These are phyloP conservation scores for Lindbergichthys nudifrons DNA, from an alignment of 2,797 vertebrate genomes.

Conservation along the genomic window DNA sequence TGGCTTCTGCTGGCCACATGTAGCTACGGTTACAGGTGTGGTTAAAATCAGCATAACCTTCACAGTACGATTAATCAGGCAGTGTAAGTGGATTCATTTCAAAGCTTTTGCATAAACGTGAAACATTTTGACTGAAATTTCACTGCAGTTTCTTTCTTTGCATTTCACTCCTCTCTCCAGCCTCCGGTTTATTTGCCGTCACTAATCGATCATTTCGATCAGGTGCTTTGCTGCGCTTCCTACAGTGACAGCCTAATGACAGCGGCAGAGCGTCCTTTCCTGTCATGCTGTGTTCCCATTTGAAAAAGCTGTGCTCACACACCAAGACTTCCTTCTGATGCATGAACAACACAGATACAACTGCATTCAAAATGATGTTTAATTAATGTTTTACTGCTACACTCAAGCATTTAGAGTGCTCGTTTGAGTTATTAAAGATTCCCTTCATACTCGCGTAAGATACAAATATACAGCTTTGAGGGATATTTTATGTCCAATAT, in stretches of 20 bases:
- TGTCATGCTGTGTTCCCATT: conserved; percentile 16
- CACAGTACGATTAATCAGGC: background rate
- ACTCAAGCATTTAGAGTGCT: conserved; percentile 4
- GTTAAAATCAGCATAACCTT: background rate
- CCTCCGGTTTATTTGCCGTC: conserved; percentile 44
- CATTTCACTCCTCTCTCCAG: background rate
- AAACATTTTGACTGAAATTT: background rate
- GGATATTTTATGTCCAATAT: conserved; percentile 9
- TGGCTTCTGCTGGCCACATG: background rate
- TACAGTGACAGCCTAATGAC: conserved; percentile 26
- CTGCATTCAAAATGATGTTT: background rate
- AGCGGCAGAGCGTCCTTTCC: conserved; percentile 32
- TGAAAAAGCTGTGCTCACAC: conserved; percentile 10
- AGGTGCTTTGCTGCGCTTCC: conserved; percentile 33
- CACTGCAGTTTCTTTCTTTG: conserved; percentile 8
- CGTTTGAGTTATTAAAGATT: background rate
- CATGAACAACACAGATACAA: background rate
- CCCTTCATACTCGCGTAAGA: background rate
- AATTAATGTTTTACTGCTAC: background rate
- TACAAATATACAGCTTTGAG: background rate
- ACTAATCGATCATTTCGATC: conserved; percentile 51
- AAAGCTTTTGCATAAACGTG: background rate
- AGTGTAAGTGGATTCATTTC: background rate
- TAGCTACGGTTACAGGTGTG: background rate
- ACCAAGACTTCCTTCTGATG: background rate